Evolutionary conservation across 2,888 invertebrate genomes (phyloP).

Genomic region (Seladonia tumulorum): DNA sequence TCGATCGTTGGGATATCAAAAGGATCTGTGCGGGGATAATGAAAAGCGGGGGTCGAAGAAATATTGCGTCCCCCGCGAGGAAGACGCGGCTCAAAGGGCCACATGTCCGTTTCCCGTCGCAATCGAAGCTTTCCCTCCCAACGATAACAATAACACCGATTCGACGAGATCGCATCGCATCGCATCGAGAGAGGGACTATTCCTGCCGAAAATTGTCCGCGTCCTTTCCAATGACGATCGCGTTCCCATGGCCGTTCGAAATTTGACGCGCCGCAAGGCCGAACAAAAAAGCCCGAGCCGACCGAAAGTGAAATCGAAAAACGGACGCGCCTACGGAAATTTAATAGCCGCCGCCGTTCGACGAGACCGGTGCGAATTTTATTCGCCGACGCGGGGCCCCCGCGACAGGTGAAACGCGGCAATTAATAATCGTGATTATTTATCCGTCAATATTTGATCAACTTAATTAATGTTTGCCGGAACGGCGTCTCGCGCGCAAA

Average conservation of each 20-base stretch:
- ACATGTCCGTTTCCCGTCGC: conserved; percentile 47
- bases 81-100: conserved; percentile 31
- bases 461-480: conserved; percentile 50
- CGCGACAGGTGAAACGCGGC: conserved; percentile 7
- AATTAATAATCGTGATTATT: conserved; percentile 53
- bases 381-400: neutral
- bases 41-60: conserved; percentile 26
- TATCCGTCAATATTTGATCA: conserved; percentile 48
- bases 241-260: neutral
- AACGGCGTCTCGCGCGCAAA: conserved; percentile 22
- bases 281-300: too few relatives aligned
- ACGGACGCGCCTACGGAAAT: neutral
- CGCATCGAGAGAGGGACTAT: neutral
- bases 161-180: neutral
- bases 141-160: conserved; percentile 30
- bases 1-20: conserved; percentile 15
- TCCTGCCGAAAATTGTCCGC: neutral
- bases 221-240: neutral
- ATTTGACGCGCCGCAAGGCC: neutral
- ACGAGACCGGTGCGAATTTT: neutral
- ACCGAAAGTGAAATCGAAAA: conserved; percentile 15
- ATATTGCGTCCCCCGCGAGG: conserved; percentile 1
- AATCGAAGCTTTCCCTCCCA: conserved; percentile 29
- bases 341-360: neutral
- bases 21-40: conserved; percentile 23